Percentiles rank a stretch among this genome's conserved stretches.
Evolutionary conservation across 2,888 invertebrate species (phyloP).

Genomic region (Suillia variegata): DNA sequence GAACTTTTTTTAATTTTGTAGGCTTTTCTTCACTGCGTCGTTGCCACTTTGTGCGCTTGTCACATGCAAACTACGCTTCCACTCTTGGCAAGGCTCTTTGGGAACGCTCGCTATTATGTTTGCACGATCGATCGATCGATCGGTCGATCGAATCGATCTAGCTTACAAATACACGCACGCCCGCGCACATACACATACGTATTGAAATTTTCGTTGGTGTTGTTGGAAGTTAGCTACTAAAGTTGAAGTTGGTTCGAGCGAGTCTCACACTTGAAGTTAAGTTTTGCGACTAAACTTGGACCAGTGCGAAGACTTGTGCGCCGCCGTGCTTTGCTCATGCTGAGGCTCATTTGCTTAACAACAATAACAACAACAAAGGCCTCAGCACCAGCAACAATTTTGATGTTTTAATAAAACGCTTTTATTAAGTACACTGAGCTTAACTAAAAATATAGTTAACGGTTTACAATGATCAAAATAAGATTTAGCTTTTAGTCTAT

Average conservation of each 20-base stretch:
- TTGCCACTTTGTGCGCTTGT: slow-evolving; percentile 8
- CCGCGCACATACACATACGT: not conserved
- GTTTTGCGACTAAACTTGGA: slow-evolving; percentile 32
- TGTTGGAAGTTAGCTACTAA: too few relatives aligned
- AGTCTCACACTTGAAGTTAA: slow-evolving; percentile 29
- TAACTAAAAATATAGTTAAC: too few relatives aligned
- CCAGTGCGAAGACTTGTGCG: slow-evolving; percentile 11
- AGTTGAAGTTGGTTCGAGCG: slow-evolving; percentile 8
- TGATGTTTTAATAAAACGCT: slow-evolving; percentile 28
- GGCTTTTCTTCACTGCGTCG: not conserved
- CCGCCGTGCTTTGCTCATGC: slow-evolving; percentile 7
- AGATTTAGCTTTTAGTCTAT: too few relatives aligned
- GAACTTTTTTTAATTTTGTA: slow-evolving; percentile 6
- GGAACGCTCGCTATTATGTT: not conserved
- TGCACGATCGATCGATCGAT: slow-evolving; percentile 12
- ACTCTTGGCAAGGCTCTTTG: not conserved
- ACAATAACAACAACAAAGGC: slow-evolving; percentile 13
- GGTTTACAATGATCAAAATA: too few relatives aligned
- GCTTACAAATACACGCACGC: not conserved
- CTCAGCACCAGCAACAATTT: slow-evolving; percentile 11
- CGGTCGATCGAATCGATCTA: not conserved
- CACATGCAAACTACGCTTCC: slow-evolving; percentile 3
- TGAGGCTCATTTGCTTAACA: slow-evolving; percentile 32
- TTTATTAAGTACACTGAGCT: slow-evolving; percentile 23
- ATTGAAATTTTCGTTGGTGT: not conserved